Conservation (phyloP, 1,140 invertebrate genomes). For the Drosophila arawakana region DNA sequence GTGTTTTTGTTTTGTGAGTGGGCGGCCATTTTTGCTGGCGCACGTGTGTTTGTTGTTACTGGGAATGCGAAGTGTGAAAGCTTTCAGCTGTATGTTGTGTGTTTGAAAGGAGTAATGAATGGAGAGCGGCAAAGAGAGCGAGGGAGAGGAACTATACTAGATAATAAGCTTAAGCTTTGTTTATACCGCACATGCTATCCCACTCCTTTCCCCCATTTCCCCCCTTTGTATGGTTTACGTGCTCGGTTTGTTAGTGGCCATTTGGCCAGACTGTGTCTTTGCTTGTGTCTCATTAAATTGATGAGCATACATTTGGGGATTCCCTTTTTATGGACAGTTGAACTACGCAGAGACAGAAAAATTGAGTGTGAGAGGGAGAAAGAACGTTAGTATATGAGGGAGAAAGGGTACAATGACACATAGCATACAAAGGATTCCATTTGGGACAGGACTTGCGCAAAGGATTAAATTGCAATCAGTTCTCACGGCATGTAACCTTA, state of each 20-base stretch:
- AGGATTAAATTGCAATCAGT: slow-evolving; percentile 65
- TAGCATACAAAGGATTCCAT: slow-evolving; percentile 12
- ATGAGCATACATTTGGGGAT: slow-evolving; percentile 66
- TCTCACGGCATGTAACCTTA: slow-evolving; percentile 68
- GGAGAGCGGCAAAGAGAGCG: background rate
- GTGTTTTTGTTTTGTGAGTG: slow-evolving; percentile 38
- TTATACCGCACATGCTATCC: slow-evolving; percentile 5
- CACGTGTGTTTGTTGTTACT: slow-evolving; percentile 51
- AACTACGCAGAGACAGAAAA: background rate
- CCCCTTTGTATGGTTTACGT: slow-evolving; percentile 33
- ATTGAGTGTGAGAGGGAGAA: background rate
- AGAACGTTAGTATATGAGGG: background rate
- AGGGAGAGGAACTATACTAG: background rate
- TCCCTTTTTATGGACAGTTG: slow-evolving; percentile 42
- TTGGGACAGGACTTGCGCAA: slow-evolving; percentile 49
- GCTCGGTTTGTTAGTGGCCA: slow-evolving; percentile 43
- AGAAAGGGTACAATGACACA: slow-evolving; percentile 42
- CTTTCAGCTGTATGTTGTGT: slow-evolving; percentile 45
- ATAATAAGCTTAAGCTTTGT: slow-evolving; percentile 27
- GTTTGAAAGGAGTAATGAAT: slow-evolving; percentile 48
- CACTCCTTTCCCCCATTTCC: background rate
- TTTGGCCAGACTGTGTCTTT: slow-evolving; percentile 31
- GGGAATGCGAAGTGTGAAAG: slow-evolving; percentile 21
- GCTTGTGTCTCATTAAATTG: slow-evolving; percentile 55
- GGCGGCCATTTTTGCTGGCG: slow-evolving; percentile 69